Evolutionary conservation across 1,140 invertebrate species (phyloP).

Genomic region (Drosophila ananassae): DNA sequence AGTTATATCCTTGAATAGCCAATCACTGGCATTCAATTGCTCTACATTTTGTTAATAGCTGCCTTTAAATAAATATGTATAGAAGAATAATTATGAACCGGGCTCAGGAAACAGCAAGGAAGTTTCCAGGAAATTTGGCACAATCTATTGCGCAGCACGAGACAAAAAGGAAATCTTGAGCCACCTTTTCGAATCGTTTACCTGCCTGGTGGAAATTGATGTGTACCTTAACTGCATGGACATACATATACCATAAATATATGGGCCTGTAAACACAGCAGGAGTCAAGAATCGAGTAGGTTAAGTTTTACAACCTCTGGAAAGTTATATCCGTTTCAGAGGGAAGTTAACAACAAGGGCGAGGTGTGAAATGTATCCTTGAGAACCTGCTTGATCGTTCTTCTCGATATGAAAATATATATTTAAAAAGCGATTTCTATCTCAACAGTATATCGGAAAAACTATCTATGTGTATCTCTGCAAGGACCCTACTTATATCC

Average conservation of each 20-base stretch:
- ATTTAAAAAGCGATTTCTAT: not conserved
- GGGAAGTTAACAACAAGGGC: constrained; percentile 1
- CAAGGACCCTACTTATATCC: constrained; percentile 15
- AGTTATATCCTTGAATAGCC: not conserved
- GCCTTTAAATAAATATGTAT: not conserved
- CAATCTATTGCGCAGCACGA: constrained; percentile 62
- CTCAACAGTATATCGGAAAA: not conserved
- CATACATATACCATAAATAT: constrained; percentile 14
- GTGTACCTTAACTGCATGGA: constrained; percentile 14
- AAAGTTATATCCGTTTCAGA: constrained; percentile 40
- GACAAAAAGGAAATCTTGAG: constrained; percentile 53
- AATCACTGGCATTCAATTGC: constrained; percentile 5
- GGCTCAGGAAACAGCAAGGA: constrained; percentile 41
- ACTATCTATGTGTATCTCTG: not conserved
- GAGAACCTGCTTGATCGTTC: constrained; percentile 14
- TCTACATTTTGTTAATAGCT: constrained; percentile 1
- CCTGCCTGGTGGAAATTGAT: constrained; percentile 19
- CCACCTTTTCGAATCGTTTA: constrained; percentile 46
- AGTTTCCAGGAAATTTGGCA: constrained; percentile 58
- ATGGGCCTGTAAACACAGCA: constrained; percentile 55
- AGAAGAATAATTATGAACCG: constrained; percentile 6
- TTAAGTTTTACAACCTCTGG: constrained; percentile 29
- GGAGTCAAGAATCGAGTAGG: constrained; percentile 42
- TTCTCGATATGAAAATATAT: not conserved
- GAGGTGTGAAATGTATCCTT: constrained; percentile 14